Base-by-base conservation (phyloP, 2,113 vertebrate genomes). In the Passer montanus region DNA sequence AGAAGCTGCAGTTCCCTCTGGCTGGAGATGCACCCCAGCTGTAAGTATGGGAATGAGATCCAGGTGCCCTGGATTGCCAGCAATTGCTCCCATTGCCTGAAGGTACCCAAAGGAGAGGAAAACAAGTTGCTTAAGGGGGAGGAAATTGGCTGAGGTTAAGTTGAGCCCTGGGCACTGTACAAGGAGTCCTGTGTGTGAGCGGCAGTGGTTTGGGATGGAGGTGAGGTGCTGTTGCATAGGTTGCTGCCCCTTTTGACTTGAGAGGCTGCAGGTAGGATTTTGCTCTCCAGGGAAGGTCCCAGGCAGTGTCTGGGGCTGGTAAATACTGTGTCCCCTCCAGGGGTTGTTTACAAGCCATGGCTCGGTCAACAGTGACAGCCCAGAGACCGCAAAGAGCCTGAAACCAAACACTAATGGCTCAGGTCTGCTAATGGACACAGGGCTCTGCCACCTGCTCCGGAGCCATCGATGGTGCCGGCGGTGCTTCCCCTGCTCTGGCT, bases 371-470 rank as follows among this genome's bases (percentile, higher is more conserved):
- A 80, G 78, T n/a, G 76, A 80, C 85, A 85, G 63, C 60, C 15
- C n/a, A 27, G 90, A 52, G 76, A 81, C 90, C 7, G 0, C 83
- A 93, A 63, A 87, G 73, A 83, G 77, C 72, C 68, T 96, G 95
- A 94, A 97, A 97, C 72, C 0, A 4, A 87, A 94, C 77, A 41
- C 96, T 97, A 96, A 96, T 96, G 90, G 86, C 76, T 90, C 13
- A 6, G n/a, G 22, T 78, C 77, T 83, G 92, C 90, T 97, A 97
- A 97, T 96, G 95, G 95, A 91, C 22, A 7, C 1, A 0, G 30
- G 63, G 82, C 84, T 59, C 37, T 3, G 10, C 46, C 70, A 62
- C 56, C 74, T 10, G 13, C 68, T 74, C 52, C 1, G 0, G 50
- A 70, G 88, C 78, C 44, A 74, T 82, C 10, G 1, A 52, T 82